A percentile compares a stretch with the other conserved stretches of the same genome.
Conservation (phyloP, 2,797 vertebrate species). For the Syndactyla subalaris region DNA sequence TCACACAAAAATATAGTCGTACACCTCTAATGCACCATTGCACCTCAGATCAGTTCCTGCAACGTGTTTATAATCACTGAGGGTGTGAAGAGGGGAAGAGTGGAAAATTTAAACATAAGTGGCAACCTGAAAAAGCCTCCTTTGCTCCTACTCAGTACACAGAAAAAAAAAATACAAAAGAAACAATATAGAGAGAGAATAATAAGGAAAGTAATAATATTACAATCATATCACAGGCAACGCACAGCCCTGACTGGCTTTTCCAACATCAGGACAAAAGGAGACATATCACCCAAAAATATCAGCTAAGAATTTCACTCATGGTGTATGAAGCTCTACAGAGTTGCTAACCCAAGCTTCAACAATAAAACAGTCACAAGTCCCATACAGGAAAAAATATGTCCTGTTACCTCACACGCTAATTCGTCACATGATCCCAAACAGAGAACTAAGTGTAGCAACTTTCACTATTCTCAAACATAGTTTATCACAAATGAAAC, state of each 20-base stretch:
- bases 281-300: not conserved
- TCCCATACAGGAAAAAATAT: not conserved
- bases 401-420: not conserved
- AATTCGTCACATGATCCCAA: not conserved
- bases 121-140: not conserved
- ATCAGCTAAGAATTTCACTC: not conserved
- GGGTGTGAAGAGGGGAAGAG: not conserved
- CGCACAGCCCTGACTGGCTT: not conserved
- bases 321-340: not conserved
- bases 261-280: not conserved
- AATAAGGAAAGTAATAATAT: not conserved
- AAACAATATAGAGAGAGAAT: fast-evolving
- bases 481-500: not conserved
- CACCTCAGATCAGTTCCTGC: not conserved
- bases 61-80: not conserved
- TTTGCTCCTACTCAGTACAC: not conserved
- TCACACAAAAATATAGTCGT: not conserved
- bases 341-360: not conserved
- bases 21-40: not conserved
- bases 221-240: not conserved
- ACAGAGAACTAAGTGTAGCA: not conserved
- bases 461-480: not conserved
- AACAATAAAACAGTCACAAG: not conserved
- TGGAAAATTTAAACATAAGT: not conserved
- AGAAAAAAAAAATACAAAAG: not conserved